These are phyloP conservation scores for Zaprionus camerounensis DNA, from an alignment of 1,140 invertebrate genomes.

Conservation along the genomic window DNA sequence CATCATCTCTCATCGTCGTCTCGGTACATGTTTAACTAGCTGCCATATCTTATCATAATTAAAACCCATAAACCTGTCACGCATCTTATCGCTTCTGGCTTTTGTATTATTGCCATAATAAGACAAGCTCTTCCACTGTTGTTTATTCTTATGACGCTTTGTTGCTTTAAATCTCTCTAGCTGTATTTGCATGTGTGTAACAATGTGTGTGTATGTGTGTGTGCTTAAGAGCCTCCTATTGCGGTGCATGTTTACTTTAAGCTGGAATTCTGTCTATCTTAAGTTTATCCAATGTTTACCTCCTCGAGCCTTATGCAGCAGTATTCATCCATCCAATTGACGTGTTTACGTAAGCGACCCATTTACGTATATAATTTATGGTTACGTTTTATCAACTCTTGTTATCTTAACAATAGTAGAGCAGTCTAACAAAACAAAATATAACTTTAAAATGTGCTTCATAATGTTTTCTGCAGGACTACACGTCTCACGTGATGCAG, in stretches of 20 bases:
- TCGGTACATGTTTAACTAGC: constrained; percentile 21
- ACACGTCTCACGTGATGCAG: constrained; percentile 15
- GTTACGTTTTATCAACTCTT: constrained; percentile 7
- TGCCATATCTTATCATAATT: constrained; percentile 37
- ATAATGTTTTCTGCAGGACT: background rate
- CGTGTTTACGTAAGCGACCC: constrained; percentile 49
- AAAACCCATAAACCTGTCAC: constrained; percentile 30
- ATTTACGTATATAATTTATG: constrained; percentile 38
- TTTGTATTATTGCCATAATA: constrained; percentile 32
- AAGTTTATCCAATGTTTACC: constrained; percentile 34
- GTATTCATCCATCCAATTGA: constrained; percentile 37
- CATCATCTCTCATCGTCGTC: background rate
- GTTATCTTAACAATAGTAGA: constrained; percentile 25
- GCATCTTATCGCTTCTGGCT: constrained; percentile 37
- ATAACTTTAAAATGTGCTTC: background rate
- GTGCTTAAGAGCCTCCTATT: constrained; percentile 17
- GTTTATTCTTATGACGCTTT: constrained; percentile 42
- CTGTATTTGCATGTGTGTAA: constrained; percentile 32
- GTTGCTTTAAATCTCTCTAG: constrained; percentile 36
- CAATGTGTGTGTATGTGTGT: constrained; percentile 10
- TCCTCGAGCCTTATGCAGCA: constrained; percentile 47
- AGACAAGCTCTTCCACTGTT: constrained; percentile 23
- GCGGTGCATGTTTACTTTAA: constrained; percentile 36
- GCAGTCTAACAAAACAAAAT: constrained; percentile 12
- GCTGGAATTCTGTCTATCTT: constrained; percentile 27